Evolutionary conservation across 1,140 invertebrate genomes (phyloP).

Genomic region (Drosophila lacertosa): DNA sequence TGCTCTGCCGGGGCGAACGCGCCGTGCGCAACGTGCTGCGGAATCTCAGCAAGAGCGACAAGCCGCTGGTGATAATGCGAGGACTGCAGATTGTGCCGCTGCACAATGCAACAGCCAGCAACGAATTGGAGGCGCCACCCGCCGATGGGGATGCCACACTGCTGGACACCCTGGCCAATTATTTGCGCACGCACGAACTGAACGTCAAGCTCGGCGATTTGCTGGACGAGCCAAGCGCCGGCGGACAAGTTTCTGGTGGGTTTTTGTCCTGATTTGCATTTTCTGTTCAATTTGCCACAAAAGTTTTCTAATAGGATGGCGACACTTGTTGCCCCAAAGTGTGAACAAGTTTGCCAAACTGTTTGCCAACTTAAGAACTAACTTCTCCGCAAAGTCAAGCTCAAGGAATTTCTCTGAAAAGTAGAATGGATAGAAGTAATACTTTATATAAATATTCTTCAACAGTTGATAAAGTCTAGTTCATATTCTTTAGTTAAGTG

Average conservation of each 20-base stretch:
- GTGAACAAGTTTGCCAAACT: constrained; percentile 3
- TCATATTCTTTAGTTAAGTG: too few relatives aligned
- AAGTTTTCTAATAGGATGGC: constrained; percentile 30
- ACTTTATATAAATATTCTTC: too few relatives aligned
- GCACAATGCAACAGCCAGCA: constrained; percentile 23
- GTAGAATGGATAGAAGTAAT: not conserved
- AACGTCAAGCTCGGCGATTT: constrained; percentile 89
- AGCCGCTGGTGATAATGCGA: constrained; percentile 69
- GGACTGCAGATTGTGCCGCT: constrained; percentile 78
- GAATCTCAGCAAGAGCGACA: constrained; percentile 69
- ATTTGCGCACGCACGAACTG: constrained; percentile 88
- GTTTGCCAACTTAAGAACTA: not conserved
- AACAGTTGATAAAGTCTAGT: too few relatives aligned
- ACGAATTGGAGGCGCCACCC: constrained; percentile 4
- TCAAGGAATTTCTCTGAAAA: not conserved
- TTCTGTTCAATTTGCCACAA: constrained; percentile 7
- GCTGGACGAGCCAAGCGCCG: constrained; percentile 48
- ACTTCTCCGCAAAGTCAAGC: not conserved
- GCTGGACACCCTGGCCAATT: constrained; percentile 86
- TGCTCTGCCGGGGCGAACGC: constrained; percentile 75
- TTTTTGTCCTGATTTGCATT: constrained; percentile 2
- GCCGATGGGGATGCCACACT: constrained; percentile 35
- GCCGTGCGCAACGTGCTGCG: constrained; percentile 69
- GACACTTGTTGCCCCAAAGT: constrained; percentile 2
- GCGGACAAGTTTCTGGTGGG: constrained; percentile 46